Evolutionary conservation across 2,888 invertebrate species (phyloP).

Genomic region (Amblyjoppa proteus): DNA sequence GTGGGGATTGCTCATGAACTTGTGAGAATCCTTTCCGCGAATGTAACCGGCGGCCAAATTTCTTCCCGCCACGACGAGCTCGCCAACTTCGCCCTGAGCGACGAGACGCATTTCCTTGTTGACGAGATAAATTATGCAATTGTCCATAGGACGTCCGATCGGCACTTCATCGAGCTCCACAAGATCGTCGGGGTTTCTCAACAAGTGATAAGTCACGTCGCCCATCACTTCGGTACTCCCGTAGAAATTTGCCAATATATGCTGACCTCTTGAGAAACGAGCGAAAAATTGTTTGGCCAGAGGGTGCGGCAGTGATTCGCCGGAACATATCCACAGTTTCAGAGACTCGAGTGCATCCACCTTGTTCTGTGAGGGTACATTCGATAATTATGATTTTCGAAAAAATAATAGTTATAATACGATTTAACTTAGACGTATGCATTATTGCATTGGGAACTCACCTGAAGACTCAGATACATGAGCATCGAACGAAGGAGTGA

Average conservation of each 20-base stretch:
- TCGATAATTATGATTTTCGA: not conserved
- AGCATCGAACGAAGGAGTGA: constrained; percentile 92
- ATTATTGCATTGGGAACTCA: constrained; percentile 70
- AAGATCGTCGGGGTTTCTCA: constrained; percentile 88
- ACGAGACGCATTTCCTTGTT: constrained; percentile 91
- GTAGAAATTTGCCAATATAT: constrained; percentile 93
- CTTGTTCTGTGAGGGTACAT: constrained; percentile 82
- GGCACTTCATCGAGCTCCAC: constrained; percentile 90
- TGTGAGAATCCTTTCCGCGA: constrained; percentile 90
- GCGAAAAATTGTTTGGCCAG: constrained; percentile 92
- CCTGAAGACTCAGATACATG: constrained; percentile 89
- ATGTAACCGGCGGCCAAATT: constrained; percentile 94
- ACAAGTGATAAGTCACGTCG: constrained; percentile 92
- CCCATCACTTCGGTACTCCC: constrained; percentile 97
- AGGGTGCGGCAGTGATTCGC: constrained; percentile 91
- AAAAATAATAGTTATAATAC: not conserved
- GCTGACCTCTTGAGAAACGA: constrained; percentile 89
- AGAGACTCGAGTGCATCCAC: constrained; percentile 87
- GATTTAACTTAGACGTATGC: not conserved
- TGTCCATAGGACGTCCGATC: constrained; percentile 92
- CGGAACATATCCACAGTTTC: constrained; percentile 94
- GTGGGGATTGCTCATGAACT: constrained; percentile 91
- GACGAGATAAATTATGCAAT: constrained; percentile 92
- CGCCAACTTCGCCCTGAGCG: constrained; percentile 91
- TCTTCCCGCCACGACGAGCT: constrained; percentile 92